Base-by-base conservation (phyloP, 2,113 vertebrate species). In the Xiphophorus hellerii region DNA sequence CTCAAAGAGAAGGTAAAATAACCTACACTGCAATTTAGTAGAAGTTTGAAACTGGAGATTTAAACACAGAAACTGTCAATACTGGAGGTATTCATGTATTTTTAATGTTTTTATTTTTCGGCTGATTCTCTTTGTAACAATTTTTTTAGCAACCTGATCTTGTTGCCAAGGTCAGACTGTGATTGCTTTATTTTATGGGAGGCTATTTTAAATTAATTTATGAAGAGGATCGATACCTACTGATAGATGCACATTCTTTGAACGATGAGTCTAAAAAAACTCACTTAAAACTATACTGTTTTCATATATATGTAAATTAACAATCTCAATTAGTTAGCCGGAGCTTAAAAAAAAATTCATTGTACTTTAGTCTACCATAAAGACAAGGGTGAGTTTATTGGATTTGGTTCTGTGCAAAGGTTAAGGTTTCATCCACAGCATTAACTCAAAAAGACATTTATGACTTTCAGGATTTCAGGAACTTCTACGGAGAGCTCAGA, bases 401-500 rank as follows among this genome's bases (percentile, higher is more conserved):
- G 3, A 17, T 3, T 9, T 22, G 4, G 13, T 11, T 11, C 29
- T 58, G 68, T 58, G 27, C 35, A 72, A 73, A 63, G 35, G 58
- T 60, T 1, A 61, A 60, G 30, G 11, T 60, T 64, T 64, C 15
- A 60, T 31, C 31, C n/a, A 42, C 1, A 35, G 8, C 42, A n/a
- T 1, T 5, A 64, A 37, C 62, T 51, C 5, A 44, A 64, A 65
- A 15, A 5, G 8, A n/a, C 1, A 10, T 20, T 42, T 70, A 0
- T 79, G 37, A 37, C 64, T 77, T 80, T 20, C 58, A 94, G 93
- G 84, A 86, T 17, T 94, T 89, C 48, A 86, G 84, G 74, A 76
- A 4, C 31, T 93, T 67, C 77, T 88, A 81, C 5, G 90, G 54
- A 31, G 93, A 94, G 73, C 88, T 94, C 4, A 81, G 93, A 4